Evolutionary conservation across 2,888 invertebrate genomes (phyloP).

Genomic region (Hyppa rectilinea): DNA sequence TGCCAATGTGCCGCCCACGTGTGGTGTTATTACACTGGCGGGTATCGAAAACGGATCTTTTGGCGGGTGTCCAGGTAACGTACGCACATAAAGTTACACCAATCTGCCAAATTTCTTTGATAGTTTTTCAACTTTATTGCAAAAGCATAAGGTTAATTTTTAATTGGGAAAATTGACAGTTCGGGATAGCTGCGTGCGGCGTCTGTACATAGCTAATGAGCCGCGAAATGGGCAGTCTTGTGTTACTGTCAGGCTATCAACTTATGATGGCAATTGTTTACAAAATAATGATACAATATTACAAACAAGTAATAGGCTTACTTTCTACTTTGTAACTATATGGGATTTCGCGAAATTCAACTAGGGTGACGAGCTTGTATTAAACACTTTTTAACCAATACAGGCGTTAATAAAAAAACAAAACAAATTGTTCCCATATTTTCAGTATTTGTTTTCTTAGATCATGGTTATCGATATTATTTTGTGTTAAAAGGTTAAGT

Average conservation of each 20-base stretch:
- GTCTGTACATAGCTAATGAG: too few relatives aligned
- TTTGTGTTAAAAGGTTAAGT: neutral
- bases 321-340: neutral
- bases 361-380: neutral
- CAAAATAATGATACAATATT: neutral
- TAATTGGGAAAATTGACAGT: too few relatives aligned
- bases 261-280: neutral
- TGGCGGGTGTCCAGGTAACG: conserved; percentile 21
- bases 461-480: neutral
- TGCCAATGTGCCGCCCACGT: conserved; percentile 31
- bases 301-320: neutral
- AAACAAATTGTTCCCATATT: too few relatives aligned
- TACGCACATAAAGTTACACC: too few relatives aligned
- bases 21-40: neutral
- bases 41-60: conserved; percentile 18
- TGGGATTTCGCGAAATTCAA: neutral
- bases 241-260: neutral
- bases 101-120: too few relatives aligned
- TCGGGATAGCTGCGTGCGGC: too few relatives aligned
- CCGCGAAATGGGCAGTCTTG: neutral
- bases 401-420: too few relatives aligned
- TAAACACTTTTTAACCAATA: too few relatives aligned
- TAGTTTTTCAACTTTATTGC: too few relatives aligned
- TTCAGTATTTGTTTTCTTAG: neutral
- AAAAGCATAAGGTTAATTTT: too few relatives aligned